Evolutionary conservation across 2,113 vertebrate species (phyloP).

Genomic region (Asarcornis scutulata): DNA sequence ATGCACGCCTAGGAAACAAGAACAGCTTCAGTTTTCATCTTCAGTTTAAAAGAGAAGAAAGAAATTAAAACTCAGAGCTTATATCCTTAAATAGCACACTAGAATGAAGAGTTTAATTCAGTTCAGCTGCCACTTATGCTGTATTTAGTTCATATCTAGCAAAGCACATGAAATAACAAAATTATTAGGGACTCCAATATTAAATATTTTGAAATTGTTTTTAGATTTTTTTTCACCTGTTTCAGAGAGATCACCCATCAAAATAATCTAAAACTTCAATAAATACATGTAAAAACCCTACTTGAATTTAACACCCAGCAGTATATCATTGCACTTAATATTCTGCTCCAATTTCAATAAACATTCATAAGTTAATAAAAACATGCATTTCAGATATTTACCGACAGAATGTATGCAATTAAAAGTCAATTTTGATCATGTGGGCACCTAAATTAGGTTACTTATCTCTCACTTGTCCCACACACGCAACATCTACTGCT

Average conservation of each 20-base stretch:
- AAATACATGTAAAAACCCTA: background rate
- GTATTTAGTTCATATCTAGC: background rate
- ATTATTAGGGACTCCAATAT: background rate
- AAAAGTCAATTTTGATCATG: constrained; percentile 15
- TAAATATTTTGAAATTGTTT: background rate
- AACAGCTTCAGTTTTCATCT: background rate
- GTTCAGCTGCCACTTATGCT: background rate
- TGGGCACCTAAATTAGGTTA: constrained; percentile 27
- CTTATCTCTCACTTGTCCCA: constrained; percentile 59
- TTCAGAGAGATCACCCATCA: background rate
- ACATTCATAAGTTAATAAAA: background rate
- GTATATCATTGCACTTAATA: background rate
- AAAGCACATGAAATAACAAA: background rate
- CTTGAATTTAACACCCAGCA: background rate
- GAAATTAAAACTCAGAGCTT: background rate
- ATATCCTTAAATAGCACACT: background rate
- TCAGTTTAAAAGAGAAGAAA: background rate
- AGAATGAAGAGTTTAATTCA: background rate
- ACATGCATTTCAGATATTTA: background rate
- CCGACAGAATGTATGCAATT: constrained; percentile 17
- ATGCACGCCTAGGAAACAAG: background rate
- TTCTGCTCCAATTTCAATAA: background rate
- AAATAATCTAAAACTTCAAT: background rate
- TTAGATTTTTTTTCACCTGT: background rate
- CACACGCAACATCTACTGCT: background rate